Conservation (phyloP, 2,888 invertebrate genomes). For the Cryptus viduatorius region DNA sequence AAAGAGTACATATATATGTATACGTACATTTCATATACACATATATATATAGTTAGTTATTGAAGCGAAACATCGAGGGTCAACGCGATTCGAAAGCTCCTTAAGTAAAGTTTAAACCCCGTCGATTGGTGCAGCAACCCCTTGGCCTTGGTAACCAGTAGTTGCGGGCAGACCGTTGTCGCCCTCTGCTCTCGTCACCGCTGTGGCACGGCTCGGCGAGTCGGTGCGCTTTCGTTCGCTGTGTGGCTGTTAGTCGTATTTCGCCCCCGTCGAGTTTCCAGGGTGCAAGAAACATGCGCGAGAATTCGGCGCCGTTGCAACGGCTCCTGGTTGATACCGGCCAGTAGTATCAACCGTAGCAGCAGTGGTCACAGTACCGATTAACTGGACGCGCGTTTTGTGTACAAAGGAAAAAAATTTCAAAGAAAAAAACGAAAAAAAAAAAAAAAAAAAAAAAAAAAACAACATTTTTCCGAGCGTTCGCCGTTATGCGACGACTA, state of each 20-base stretch:
- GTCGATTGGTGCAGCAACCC: slow-evolving; percentile 27
- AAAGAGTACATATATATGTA: background rate
- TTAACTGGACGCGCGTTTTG: slow-evolving; percentile 3
- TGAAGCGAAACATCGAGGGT: slow-evolving; percentile 35
- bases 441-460: background rate
- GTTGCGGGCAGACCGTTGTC: background rate
- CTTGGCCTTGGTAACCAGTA: background rate
- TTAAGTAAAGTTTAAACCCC: slow-evolving; percentile 55
- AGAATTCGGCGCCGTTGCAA: slow-evolving; percentile 33
- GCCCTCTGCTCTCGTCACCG: background rate
- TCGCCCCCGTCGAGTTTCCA: slow-evolving; percentile 35
- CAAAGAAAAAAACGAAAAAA: background rate
- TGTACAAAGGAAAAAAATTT: background rate
- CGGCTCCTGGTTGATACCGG: background rate
- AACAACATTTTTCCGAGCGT: background rate
- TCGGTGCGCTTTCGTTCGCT: slow-evolving; percentile 24
- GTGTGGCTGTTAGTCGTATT: background rate
- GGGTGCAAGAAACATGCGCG: slow-evolving; percentile 66
- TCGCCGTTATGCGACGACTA: slow-evolving; percentile 37
- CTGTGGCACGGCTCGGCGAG: background rate
- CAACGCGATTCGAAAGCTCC: slow-evolving; percentile 57
- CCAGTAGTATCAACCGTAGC: slow-evolving; percentile 22
- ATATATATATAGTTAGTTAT: background rate
- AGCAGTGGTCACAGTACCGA: slow-evolving; percentile 22
- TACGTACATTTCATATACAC: background rate